Evolutionary conservation across 2,113 vertebrate species (phyloP).

Genomic region (Sturnus vulgaris): DNA sequence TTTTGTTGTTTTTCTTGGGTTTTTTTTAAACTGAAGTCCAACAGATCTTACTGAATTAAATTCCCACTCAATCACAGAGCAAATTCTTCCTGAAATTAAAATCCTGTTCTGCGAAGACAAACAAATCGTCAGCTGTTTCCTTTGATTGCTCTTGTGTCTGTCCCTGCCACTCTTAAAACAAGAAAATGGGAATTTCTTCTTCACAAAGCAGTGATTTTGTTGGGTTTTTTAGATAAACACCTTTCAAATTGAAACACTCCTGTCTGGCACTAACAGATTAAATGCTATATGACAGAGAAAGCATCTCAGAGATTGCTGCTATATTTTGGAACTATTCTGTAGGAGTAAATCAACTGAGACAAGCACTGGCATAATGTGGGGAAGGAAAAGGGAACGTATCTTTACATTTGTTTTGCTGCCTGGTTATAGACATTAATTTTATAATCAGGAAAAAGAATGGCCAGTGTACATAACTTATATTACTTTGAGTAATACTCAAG

Average conservation of each 20-base stretch:
- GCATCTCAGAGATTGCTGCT: background rate
- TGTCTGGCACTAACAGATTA: background rate
- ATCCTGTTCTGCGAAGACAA: background rate
- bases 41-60: constrained; percentile 29
- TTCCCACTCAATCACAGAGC: constrained; percentile 29
- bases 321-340: background rate
- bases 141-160: constrained; percentile 4
- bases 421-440: background rate
- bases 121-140: background rate
- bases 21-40: constrained; percentile 5
- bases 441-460: background rate
- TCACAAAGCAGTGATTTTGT: background rate
- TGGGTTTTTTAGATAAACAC: background rate
- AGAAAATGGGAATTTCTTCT: background rate
- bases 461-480: background rate
- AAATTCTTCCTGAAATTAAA: constrained; percentile 66
- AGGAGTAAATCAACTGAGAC: background rate
- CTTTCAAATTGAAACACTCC: constrained; percentile 19
- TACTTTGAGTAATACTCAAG: background rate
- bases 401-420: background rate
- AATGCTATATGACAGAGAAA: background rate
- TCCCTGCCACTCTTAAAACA: background rate
- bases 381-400: background rate
- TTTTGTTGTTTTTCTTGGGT: background rate
- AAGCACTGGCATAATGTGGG: background rate